Evolutionary conservation across 1,140 invertebrate genomes (phyloP), one percentile per base, ranked within the genome.

Genomic region (Agraylea sexmaculata): DNA sequence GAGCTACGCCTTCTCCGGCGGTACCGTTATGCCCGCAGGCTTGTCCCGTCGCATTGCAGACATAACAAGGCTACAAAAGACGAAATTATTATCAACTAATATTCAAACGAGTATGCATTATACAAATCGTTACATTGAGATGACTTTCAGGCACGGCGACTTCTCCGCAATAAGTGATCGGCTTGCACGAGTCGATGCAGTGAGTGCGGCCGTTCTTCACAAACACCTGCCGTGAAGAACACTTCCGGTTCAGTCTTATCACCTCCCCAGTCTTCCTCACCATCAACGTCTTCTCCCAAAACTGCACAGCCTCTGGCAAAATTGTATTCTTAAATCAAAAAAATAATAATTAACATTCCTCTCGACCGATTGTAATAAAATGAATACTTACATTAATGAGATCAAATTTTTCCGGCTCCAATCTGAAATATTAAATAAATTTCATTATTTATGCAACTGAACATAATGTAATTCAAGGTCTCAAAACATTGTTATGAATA

Each of bases 141-240:
- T 96, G 92, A 32, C 83, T 71, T 52, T 88, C 79, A 1, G 92
- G 92, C 6, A 98, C 89, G 47, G 71, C 67, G 4, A 95, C 87
- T 61, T 97, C 92, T 0, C 93, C 93, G 62, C 93, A 98, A 74
- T 87, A 85, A 0, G 92, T 96, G 31, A 71, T 74, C 2, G 73
- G 55, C 49, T 82, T 80, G 66, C 93, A 98, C 0, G 75, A 68
- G 46, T 85, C 79, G 49, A 88, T 88, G 57, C 93, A 97, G 57
- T 91, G 87, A 3, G 86, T 83, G 48, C 80, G 70, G 10, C 79
- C 78, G 51, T 83, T 77, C 51, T 83, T 79, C 23, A 86, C 80
- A 58, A 86, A 87, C 2, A 88, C 80, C 61, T 87, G 81, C 11
- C 78, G 77, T 35, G 80, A 81, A 39, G 80, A 75, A 52, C 83